Conservation (phyloP, 2,113 vertebrate species). For the Aleadryas rufinucha region DNA sequence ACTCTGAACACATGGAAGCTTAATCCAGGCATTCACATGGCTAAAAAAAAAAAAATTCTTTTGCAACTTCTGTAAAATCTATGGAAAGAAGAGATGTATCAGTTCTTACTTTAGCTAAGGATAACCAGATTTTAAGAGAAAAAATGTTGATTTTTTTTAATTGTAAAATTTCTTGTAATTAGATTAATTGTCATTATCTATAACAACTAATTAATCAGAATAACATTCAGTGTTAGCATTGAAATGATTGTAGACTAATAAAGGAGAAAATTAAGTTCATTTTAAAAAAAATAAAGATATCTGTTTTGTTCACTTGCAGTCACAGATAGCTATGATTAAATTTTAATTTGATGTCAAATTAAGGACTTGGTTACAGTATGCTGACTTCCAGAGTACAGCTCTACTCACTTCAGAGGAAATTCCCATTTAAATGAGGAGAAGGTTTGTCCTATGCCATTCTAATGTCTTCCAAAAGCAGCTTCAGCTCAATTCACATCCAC, state of each 20-base stretch:
- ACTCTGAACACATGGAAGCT: background rate
- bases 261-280: background rate
- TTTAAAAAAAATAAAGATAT: background rate
- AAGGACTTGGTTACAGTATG: background rate
- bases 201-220: conserved; percentile 9
- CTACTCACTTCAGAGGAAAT: background rate
- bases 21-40: background rate
- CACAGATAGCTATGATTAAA: conserved; percentile 27
- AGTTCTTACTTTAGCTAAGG: background rate
- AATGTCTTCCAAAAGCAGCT: background rate
- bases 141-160: background rate
- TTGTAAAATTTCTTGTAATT: background rate
- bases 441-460: background rate
- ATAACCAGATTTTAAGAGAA: background rate
- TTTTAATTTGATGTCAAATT: conserved; percentile 40
- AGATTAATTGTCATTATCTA: background rate
- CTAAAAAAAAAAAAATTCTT: background rate
- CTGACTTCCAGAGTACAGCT: background rate
- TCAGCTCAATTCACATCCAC: background rate
- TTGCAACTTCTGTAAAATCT: background rate
- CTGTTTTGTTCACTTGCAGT: background rate
- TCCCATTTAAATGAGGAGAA: background rate
- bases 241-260: background rate
- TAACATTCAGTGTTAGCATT: background rate
- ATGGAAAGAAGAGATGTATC: background rate